phyloP scores from a whole-genome alignment of 2,888 invertebrate genomes.

The Podabrus alpinus region DNA sequence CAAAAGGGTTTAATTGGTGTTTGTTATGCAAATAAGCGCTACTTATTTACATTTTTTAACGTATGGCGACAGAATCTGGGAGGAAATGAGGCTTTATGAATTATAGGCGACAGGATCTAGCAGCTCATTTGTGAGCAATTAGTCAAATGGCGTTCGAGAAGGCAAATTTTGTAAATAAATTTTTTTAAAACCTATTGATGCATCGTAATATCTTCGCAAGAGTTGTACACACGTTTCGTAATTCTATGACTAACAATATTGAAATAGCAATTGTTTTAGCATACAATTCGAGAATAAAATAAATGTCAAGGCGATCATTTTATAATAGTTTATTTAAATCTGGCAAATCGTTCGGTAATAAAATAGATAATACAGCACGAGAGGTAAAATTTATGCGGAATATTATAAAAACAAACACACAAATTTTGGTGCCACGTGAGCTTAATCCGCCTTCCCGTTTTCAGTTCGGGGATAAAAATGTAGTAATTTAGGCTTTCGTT shows the following conservation, averaged over 20 bases:
- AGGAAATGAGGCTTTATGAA: not conserved
- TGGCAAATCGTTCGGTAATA: not conserved
- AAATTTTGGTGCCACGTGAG: not conserved
- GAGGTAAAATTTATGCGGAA: not conserved
- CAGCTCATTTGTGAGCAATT: not conserved
- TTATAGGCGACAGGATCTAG: not conserved
- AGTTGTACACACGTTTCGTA: not conserved
- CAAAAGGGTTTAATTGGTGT: not conserved
- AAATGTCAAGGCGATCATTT: not conserved
- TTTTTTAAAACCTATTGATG: not conserved
- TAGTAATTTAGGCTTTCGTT: not conserved
- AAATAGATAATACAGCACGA: not conserved
- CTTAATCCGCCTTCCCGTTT: not conserved
- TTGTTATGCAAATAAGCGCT: not conserved
- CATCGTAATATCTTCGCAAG: not conserved
- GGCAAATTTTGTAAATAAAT: too few species aligned
- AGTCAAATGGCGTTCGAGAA: too few species aligned
- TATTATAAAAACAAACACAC: not conserved
- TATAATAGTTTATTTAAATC: not conserved
- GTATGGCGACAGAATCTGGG: not conserved
- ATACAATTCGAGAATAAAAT: not conserved
- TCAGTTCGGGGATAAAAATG: not conserved
- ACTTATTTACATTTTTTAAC: not conserved
- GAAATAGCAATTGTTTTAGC: not conserved
- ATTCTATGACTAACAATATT: not conserved